Evolutionary conservation across 2,888 invertebrate species (phyloP).

Genomic region (Cephonodes hylas): DNA sequence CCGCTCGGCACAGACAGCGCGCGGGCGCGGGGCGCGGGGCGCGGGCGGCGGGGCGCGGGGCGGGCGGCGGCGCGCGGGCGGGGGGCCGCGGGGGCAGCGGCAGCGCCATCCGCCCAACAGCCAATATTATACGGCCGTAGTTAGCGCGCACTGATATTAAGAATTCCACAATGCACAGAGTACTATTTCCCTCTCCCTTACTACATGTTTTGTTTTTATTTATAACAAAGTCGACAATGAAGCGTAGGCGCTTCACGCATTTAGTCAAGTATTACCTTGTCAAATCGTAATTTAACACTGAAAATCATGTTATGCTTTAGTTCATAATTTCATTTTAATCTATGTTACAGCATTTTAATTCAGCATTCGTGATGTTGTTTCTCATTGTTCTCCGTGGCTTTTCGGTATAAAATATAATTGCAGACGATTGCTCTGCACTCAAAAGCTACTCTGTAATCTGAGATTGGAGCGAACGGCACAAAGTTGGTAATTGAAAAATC

Average conservation of each 20-base stretch:
- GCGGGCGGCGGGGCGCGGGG: constrained; percentile 17
- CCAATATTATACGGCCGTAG: constrained; percentile 77
- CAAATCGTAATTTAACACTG: too few species aligned
- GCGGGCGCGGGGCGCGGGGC: constrained; percentile 17
- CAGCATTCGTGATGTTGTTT: not conserved
- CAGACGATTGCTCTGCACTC: constrained; percentile 19
- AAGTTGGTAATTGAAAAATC: constrained; percentile 79
- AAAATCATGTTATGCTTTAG: too few species aligned
- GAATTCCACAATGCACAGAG: constrained; percentile 70
- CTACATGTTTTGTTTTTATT: not conserved
- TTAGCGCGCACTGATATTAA: constrained; percentile 81
- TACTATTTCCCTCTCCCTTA: constrained; percentile 17
- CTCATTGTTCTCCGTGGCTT: not conserved
- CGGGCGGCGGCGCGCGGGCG: constrained; percentile 18
- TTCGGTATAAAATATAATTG: not conserved
- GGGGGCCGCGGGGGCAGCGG: constrained; percentile 20
- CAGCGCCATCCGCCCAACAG: constrained; percentile 39
- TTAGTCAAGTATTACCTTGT: too few species aligned
- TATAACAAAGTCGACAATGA: not conserved
- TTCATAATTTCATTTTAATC: too few species aligned
- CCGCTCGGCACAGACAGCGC: not conserved
- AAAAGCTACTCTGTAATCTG: constrained; percentile 47
- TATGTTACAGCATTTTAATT: too few species aligned
- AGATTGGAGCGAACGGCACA: constrained; percentile 73
- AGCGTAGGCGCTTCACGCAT: too few species aligned